A percentile compares a stretch with the other conserved stretches of the same genome.
phyloP scores from a whole-genome alignment of 2,797 vertebrate species.

The Lacerta bilineata region DNA sequence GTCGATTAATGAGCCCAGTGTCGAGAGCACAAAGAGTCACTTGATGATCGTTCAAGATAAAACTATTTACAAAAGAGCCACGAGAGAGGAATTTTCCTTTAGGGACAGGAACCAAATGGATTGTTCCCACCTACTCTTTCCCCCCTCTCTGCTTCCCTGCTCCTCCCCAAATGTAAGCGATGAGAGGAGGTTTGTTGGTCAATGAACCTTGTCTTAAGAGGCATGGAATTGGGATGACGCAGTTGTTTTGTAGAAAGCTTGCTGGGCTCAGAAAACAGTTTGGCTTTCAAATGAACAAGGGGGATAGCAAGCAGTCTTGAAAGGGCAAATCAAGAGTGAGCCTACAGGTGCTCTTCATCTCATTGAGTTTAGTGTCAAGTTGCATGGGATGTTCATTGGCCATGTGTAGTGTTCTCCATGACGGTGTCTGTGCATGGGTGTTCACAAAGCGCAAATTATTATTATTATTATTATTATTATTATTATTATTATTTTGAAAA shows the following conservation, averaged over 20 bases:
- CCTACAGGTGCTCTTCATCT: not conserved
- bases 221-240: conserved; percentile 47
- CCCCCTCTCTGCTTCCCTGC: not conserved
- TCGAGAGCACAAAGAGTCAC: conserved; percentile 1
- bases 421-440: too few relatives aligned
- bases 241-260: conserved; percentile 14
- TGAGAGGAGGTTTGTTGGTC: conserved; percentile 50
- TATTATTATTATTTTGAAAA: too few relatives aligned
- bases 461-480: too few relatives aligned
- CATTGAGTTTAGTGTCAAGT: too few relatives aligned
- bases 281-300: conserved; percentile 43
- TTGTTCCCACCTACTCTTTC: conserved; percentile 26
- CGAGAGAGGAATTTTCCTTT: conserved; percentile 71
- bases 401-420: too few relatives aligned
- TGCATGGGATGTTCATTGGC: too few relatives aligned
- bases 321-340: not conserved
- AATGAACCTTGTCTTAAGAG: conserved; percentile 58
- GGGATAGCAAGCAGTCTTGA: not conserved
- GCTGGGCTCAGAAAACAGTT: conserved; percentile 38
- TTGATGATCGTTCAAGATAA: conserved; percentile 63
- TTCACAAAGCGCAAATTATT: too few relatives aligned
- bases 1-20: not conserved
- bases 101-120: conserved; percentile 58
- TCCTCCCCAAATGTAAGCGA: conserved; percentile 46
- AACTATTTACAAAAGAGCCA: conserved; percentile 67